Conservation (phyloP, 2,888 invertebrate species). For the Esperia sulphurella region DNA sequence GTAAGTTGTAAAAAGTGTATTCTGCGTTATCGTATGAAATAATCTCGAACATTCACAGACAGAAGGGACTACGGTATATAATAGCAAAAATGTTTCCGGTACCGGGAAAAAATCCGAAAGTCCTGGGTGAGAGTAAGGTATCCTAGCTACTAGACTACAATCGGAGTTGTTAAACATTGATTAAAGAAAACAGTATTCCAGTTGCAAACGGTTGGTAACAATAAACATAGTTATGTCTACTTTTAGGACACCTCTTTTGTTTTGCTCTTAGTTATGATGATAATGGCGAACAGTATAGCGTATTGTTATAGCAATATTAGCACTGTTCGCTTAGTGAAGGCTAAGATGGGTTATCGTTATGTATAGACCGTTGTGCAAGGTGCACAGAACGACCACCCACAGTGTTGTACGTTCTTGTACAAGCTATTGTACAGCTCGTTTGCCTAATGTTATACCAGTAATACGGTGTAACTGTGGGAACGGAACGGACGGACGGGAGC, state of each 20-base stretch:
- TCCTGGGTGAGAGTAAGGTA: slow-evolving; percentile 81
- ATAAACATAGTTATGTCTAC: not conserved
- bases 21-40: not conserved
- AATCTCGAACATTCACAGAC: not conserved
- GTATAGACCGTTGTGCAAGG: slow-evolving; percentile 51
- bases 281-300: slow-evolving; percentile 11
- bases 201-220: not conserved
- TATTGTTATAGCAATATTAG: slow-evolving; percentile 23
- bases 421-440: slow-evolving; percentile 8
- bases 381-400: slow-evolving; percentile 31
- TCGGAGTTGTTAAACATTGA: slow-evolving; percentile 48
- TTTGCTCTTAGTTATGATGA: slow-evolving; percentile 4
- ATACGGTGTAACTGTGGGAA: slow-evolving; percentile 32
- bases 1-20: not conserved
- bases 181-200: not conserved
- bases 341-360: slow-evolving; percentile 25
- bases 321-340: slow-evolving; percentile 24
- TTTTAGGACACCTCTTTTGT: slow-evolving; percentile 2
- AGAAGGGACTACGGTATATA: not conserved
- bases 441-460: slow-evolving; percentile 8
- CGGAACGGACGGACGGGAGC: slow-evolving; percentile 48
- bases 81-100: slow-evolving; percentile 47
- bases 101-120: slow-evolving; percentile 81
- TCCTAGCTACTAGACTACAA: slow-evolving; percentile 83
- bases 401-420: slow-evolving; percentile 13